Evolutionary conservation across 2,113 vertebrate genomes (phyloP), one percentile per base, ranked within the genome.

Genomic region (Thymallus thymallus): DNA sequence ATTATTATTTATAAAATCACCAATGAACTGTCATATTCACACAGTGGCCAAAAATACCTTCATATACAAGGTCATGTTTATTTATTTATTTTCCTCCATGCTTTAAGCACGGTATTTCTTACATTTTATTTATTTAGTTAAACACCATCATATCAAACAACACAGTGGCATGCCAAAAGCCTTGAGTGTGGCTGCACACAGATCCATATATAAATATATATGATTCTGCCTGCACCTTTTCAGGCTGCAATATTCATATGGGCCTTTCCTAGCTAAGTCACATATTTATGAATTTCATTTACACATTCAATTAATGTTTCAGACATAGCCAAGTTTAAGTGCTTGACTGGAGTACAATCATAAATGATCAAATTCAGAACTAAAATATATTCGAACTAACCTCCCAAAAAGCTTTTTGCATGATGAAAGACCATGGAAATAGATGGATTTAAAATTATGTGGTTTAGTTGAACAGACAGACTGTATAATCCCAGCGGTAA

Each of bases 211-310:
- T 9, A 35, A 0, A 7, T 1, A 9, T 2, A 35, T 1, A 35
- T 0, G 6, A 35, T 7, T 41, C 7, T 41, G 35, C 7, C 35
- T 41, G 2, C 35, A 7, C 35, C 35, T 41, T 41, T 41, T 41
- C 35, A 41, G 35, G 7, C 22, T 73, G 5, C 64, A 73, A 73
- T 65, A 73, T 73, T 73, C 13, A 65, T 73, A 30, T 9, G 2
- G 6, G 61, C 20, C 41, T 64, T 48, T 30, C 61, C 14, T 73
- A 61, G 4, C 16, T 48, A 30, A 18, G n/a, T 65, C 30, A 12
- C 22, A 73, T 72, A 64, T 74, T 64, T 66, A 67, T 64, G 46
- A 67, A 64, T 67, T 51, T 55, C 1, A 51, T 72, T 61, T 60
- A 62, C 51, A 29, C 55, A 23, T n/a, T 64, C 18, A 13, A 55